Evolutionary conservation across 2,797 vertebrate genomes (phyloP).

Genomic region (Dipus sagitta): DNA sequence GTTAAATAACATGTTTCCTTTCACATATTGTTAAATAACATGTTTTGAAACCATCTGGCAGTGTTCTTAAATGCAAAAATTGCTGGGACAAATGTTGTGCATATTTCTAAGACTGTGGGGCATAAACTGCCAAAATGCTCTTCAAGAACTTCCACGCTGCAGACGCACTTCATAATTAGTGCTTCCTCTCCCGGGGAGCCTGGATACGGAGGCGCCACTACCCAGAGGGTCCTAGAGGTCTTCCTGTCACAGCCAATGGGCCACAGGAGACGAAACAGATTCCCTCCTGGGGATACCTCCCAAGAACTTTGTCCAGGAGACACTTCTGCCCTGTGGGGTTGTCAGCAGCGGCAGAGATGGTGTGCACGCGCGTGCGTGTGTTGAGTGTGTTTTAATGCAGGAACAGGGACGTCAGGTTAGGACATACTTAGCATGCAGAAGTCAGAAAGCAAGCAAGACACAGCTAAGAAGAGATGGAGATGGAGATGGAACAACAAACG

Average conservation of each 20-base stretch:
- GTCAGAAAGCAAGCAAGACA: conserved; percentile 33
- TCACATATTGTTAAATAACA: conserved; percentile 27
- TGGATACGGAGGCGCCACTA: not conserved
- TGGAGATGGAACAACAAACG: no score
- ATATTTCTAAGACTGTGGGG: conserved; percentile 47
- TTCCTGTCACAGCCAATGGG: not conserved
- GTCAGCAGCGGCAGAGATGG: not conserved
- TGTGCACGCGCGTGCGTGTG: not conserved
- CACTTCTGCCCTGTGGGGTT: not conserved
- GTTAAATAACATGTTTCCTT: conserved; percentile 27
- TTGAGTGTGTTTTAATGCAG: not conserved
- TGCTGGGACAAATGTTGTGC: conserved; percentile 12
- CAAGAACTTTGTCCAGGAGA: not conserved
- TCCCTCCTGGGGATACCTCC: not conserved
- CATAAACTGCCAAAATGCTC: conserved; percentile 1
- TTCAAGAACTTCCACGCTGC: not conserved
- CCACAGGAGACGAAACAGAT: not conserved
- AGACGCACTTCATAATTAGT: not conserved
- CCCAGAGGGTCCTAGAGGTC: not conserved
- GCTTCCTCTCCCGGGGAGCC: not conserved
- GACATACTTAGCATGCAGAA: not conserved
- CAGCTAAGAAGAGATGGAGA: not conserved
- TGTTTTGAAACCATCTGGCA: conserved; percentile 63
- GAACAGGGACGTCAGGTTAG: not conserved
- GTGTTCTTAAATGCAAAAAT: not conserved